Conservation (phyloP, 1,140 invertebrate genomes). For the Pinna nobilis region DNA sequence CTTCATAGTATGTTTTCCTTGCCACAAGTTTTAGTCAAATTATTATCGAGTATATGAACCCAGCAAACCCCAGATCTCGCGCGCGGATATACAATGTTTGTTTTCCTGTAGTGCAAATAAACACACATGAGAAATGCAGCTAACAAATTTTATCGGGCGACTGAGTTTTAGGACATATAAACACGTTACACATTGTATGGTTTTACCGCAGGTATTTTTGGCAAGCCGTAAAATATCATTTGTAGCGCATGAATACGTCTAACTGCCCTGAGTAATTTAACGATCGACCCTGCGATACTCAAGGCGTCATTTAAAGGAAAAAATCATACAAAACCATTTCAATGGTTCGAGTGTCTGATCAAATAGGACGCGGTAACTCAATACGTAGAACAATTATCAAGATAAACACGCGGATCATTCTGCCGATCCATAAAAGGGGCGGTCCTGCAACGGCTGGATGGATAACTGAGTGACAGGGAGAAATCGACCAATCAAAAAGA, state of each 20-base stretch:
- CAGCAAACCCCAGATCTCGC: too few species aligned
- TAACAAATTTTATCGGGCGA: too few species aligned
- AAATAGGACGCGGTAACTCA: constrained; percentile 13
- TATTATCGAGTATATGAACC: too few species aligned
- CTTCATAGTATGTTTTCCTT: too few species aligned
- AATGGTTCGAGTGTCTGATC: constrained; percentile 22
- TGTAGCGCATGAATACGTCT: constrained; percentile 19
- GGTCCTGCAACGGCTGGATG: too few species aligned
- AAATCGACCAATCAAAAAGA: neutral
- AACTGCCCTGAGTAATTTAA: constrained; percentile 26
- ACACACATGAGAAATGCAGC: too few species aligned
- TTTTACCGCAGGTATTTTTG: too few species aligned
- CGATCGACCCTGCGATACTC: constrained; percentile 22
- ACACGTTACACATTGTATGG: too few species aligned
- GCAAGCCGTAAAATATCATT: constrained; percentile 28
- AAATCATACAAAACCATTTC: constrained; percentile 10
- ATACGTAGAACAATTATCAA: constrained; percentile 17
- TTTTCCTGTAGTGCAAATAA: too few species aligned
- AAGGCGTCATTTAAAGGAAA: constrained; percentile 24
- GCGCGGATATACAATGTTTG: too few species aligned
- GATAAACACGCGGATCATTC: neutral
- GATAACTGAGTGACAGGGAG: neutral
- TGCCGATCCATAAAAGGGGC: neutral
- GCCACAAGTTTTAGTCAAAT: too few species aligned
- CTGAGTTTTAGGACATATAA: too few species aligned